These are phyloP conservation scores for Lagocephalus sceleratus DNA, from an alignment of 2,797 vertebrate genomes.

Conservation along the genomic window DNA sequence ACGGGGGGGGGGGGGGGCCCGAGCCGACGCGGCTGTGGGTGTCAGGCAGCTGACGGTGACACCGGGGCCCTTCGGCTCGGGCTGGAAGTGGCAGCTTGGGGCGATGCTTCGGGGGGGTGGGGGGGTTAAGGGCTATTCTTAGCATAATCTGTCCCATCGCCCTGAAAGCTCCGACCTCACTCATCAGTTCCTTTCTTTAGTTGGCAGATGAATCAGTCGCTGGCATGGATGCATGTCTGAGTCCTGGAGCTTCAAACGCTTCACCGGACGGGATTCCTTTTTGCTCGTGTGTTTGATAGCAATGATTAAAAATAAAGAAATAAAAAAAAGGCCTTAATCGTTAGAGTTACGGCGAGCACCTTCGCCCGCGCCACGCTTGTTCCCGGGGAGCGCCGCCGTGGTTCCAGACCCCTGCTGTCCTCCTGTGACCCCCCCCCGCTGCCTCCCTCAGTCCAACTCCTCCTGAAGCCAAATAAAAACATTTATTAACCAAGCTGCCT, in stretches of 20 bases:
- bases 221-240: constrained; percentile 77
- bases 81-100: constrained; percentile 54
- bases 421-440: constrained; percentile 75
- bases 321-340: no score
- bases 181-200: background rate
- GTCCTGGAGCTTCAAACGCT: constrained; percentile 66
- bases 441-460: constrained; percentile 69
- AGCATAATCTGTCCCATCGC: constrained; percentile 22
- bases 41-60: constrained; percentile 58
- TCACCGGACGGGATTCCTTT: constrained; percentile 48
- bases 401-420: constrained; percentile 65
- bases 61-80: constrained; percentile 45
- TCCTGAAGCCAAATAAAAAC: constrained; percentile 83
- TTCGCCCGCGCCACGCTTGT: constrained; percentile 57
- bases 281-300: background rate
- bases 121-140: constrained; percentile 63
- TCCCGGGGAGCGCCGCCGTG: constrained; percentile 52
- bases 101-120: constrained; percentile 20
- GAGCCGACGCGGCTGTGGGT: constrained; percentile 24
- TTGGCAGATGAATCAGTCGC: constrained; percentile 70
- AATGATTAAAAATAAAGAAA: background rate
- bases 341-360: no score
- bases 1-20: no score
- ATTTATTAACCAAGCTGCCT: constrained; percentile 76
- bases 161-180: constrained; percentile 7